Evolutionary conservation across 2,113 vertebrate genomes (phyloP).

Genomic region (Eptesicus fuscus): DNA sequence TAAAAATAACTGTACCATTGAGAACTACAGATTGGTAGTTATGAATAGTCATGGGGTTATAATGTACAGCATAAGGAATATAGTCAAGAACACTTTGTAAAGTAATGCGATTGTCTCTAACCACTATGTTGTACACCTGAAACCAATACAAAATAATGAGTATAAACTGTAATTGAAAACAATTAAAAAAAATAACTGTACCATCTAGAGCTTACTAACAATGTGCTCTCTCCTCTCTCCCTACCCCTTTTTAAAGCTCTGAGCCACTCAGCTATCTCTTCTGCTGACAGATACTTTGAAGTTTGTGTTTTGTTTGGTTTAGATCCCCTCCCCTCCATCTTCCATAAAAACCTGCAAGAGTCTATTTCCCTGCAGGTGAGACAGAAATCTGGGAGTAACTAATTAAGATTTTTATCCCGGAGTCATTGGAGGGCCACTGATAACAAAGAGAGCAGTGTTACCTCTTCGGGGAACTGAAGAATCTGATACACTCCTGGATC

Average conservation of each 20-base stretch:
- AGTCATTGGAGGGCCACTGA: background rate
- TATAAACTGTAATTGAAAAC: background rate
- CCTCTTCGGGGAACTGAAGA: conserved; percentile 95
- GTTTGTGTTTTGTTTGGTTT: background rate
- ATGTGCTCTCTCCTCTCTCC: background rate
- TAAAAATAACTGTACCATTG: background rate
- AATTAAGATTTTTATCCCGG: background rate
- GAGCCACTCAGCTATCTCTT: background rate
- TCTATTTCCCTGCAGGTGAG: background rate
- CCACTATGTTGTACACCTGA: background rate
- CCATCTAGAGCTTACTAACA: background rate
- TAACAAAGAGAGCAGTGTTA: conserved; percentile 57
- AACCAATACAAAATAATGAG: background rate
- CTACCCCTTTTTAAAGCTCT: background rate
- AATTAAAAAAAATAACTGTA: background rate
- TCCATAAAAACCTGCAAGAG: background rate
- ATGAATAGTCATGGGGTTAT: background rate
- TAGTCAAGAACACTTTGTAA: background rate
- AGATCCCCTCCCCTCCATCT: background rate
- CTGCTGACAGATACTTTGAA: background rate
- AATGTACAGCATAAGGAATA: background rate
- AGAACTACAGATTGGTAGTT: background rate
- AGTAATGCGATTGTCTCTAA: background rate
- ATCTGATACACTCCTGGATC: conserved; percentile 95
- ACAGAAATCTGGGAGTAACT: conserved; percentile 2